These are phyloP conservation scores for Pomatostomus ruficeps DNA, from an alignment of 2,113 vertebrate genomes.

Conservation along the genomic window DNA sequence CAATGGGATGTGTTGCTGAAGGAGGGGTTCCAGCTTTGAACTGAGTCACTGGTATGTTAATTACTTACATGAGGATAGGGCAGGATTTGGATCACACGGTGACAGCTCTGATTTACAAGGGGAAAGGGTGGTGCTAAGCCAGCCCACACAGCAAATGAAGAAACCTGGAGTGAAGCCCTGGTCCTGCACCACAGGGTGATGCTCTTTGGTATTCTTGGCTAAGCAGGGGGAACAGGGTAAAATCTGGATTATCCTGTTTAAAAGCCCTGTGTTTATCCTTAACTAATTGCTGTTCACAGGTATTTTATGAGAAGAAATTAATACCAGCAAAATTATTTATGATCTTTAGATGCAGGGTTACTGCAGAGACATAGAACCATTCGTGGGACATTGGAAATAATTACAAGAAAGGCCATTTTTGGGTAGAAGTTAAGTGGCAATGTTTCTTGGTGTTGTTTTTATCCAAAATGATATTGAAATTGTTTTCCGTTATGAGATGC, in stretches of 20 bases:
- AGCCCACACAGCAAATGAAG: conserved; percentile 1
- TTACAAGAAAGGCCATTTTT: background rate
- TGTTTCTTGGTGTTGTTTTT: background rate
- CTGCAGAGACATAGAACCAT: background rate
- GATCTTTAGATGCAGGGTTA: background rate
- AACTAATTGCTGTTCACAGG: background rate
- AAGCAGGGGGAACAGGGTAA: background rate
- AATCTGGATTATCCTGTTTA: background rate
- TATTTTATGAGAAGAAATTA: background rate
- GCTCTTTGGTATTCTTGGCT: background rate
- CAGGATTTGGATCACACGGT: background rate
- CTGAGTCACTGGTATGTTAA: conserved; percentile 40
- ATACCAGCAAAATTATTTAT: background rate
- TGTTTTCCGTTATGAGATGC: background rate
- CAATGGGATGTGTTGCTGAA: background rate
- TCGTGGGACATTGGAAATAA: background rate
- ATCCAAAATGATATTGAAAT: background rate
- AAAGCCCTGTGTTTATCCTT: background rate
- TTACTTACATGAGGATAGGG: background rate
- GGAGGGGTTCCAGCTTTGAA: conserved; percentile 14
- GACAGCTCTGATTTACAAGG: conserved; percentile 14
- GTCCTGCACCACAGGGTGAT: background rate
- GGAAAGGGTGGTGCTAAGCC: conserved; percentile 8
- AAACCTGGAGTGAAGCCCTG: background rate
- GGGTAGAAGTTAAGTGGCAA: background rate